Conservation (phyloP, 2,113 vertebrate genomes). For the Rallus limicola region DNA sequence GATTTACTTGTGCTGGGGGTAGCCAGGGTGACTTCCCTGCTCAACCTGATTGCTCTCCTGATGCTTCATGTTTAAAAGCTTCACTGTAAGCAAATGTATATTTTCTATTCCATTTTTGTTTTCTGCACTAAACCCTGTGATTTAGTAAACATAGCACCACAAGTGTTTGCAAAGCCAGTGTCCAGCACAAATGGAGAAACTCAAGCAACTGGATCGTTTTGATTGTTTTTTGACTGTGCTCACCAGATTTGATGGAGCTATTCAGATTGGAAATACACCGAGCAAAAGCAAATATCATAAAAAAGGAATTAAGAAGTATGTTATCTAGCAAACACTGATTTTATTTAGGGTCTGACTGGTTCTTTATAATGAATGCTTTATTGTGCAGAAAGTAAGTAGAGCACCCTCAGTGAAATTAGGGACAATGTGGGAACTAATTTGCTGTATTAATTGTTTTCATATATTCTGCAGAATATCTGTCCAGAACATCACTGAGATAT, state of each 20-base stretch:
- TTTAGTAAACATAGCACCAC: neutral
- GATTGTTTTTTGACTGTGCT: neutral
- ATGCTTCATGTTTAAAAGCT: neutral
- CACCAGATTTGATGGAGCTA: neutral
- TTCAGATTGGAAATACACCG: neutral
- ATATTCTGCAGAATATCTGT: neutral
- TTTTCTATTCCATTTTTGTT: neutral
- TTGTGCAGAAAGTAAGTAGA: slow-evolving; percentile 30
- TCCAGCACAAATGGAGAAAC: neutral
- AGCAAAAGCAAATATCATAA: slow-evolving; percentile 17
- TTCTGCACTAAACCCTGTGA: neutral
- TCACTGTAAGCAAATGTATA: neutral
- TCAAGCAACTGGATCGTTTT: neutral
- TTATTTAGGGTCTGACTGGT: slow-evolving; percentile 53
- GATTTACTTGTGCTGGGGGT: neutral
- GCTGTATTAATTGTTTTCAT: neutral
- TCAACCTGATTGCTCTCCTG: neutral
- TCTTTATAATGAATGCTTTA: slow-evolving; percentile 56
- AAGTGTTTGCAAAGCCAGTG: neutral
- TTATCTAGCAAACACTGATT: slow-evolving; percentile 64
- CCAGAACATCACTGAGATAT: neutral
- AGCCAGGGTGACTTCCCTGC: neutral
- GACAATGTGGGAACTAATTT: neutral
- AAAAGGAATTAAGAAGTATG: slow-evolving; percentile 33
- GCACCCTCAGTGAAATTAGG: slow-evolving; percentile 54